Base-by-base conservation (phyloP, 2,797 vertebrate species). In the Phataginus tetradactyla region DNA sequence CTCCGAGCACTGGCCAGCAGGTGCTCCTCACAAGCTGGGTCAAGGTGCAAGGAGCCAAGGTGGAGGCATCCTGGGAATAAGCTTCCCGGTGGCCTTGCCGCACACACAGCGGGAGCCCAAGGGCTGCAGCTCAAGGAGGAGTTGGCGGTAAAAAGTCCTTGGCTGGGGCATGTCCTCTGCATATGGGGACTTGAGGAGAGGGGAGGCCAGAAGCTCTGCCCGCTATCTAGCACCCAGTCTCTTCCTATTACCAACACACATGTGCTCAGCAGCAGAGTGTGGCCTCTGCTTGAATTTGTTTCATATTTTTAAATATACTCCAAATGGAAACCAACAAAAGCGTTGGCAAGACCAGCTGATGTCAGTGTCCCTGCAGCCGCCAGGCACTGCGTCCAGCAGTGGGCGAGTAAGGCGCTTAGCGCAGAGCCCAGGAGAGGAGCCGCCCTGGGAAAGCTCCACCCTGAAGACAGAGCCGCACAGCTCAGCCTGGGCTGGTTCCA, bases 401-500 rank as follows among this genome's bases (percentile, higher is more conserved):
- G 8, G 17, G 18, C 9, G 32, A 14, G 12, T 0, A 15, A 86
- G 39, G 6, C 34, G 25, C 53, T 42, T 4, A 4, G 51, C 12
- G 59, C 77, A 72, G 49, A 81, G 10, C 49, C 42, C 25, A 1
- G 27, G 25, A 20, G 37, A 25, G 0, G 20, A 4, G 2, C 14
- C 1, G 5, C 0, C 1, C 57, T 1, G 25, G 49, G 11, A 11
- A 5, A 0, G 10, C 63, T 1, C 37, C 61, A 45, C 61, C 32
- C 61, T 0, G 5, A 63, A 57, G n/a, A 45, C 20, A 20, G 0
- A 14, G 39, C 49, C 4, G 32, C 12, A 1, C n/a, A 4, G 51
- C 27, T 4, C 8, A 0, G 5, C 23, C 64, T 0, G 0, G 4
- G 42, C 51, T 34, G 11, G 1, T 7, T 5, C 49, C 32, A 4